phyloP scores from a whole-genome alignment of 2,113 vertebrate genomes.

The Apteryx owenii region DNA sequence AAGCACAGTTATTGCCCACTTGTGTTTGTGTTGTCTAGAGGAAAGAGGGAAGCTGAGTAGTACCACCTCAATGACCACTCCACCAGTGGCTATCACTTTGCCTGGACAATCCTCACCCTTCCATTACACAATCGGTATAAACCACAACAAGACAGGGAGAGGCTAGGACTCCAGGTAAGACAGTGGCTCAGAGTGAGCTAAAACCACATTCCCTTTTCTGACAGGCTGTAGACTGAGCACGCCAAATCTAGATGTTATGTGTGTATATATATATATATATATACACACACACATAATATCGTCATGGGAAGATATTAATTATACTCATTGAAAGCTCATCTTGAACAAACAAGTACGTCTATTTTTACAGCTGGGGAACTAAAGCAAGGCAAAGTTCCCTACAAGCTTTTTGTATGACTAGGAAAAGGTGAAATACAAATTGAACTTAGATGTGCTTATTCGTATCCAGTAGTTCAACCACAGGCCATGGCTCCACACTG shows the following conservation, averaged over 20 bases:
- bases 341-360: neutral
- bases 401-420: neutral
- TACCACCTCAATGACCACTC: neutral
- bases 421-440: neutral
- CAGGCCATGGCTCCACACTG: neutral
- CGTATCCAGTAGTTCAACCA: neutral
- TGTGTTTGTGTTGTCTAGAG: neutral
- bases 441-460: neutral
- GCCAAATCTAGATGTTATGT: neutral
- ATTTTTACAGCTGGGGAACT: neutral
- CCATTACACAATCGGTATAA: neutral
- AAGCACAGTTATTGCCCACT: neutral
- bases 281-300: no score
- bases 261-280: no score
- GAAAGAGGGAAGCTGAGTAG: neutral
- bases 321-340: neutral
- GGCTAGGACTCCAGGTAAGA: neutral
- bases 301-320: neutral
- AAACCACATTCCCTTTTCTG: neutral
- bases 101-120: neutral
- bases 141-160: neutral
- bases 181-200: neutral
- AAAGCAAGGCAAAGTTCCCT: neutral
- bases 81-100: neutral
- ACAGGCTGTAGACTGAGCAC: neutral